phyloP scores from a whole-genome alignment of 2,113 vertebrate species.

The Semnopithecus entellus region DNA sequence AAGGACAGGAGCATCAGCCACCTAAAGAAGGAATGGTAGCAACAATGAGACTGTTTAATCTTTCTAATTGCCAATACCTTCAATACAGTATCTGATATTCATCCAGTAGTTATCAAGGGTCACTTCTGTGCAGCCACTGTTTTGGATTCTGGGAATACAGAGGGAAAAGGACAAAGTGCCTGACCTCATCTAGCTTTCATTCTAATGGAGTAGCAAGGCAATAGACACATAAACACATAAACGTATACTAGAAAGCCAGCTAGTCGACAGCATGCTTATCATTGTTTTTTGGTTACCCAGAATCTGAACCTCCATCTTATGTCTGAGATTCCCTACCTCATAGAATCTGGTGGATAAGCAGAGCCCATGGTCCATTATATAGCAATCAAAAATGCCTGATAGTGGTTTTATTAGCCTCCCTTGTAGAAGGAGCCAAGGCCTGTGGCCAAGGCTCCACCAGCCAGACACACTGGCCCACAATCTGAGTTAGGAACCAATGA shows the following conservation, averaged over 20 bases:
- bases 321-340: neutral
- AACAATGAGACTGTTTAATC: neutral
- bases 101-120: neutral
- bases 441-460: neutral
- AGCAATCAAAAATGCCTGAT: neutral
- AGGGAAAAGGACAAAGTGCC: neutral
- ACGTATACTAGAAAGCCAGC: fast-evolving
- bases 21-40: neutral
- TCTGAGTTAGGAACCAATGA: neutral
- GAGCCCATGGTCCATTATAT: neutral
- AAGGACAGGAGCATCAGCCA: neutral
- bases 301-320: neutral
- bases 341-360: neutral
- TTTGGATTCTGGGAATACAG: neutral
- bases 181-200: neutral
- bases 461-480: neutral
- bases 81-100: neutral
- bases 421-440: neutral
- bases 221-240: neutral
- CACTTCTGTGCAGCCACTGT: neutral
- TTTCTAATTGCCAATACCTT: neutral
- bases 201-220: neutral
- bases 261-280: neutral
- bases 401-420: neutral
- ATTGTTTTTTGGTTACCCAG: neutral